Evolutionary conservation across 1,140 invertebrate species (phyloP).

Genomic region (Paracyclopina nana): DNA sequence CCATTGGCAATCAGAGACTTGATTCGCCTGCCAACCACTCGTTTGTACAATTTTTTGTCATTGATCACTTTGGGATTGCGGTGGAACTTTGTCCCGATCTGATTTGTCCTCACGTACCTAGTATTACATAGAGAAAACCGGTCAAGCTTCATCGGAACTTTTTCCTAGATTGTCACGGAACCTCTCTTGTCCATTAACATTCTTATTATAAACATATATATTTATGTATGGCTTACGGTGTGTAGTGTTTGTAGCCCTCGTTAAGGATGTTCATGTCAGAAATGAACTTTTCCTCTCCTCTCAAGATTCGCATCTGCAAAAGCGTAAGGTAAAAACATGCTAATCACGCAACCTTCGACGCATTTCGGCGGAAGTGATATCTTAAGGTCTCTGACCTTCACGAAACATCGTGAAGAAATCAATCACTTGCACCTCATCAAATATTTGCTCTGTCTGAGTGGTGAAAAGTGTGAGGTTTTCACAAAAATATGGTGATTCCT

Average conservation of each 20-base stretch:
- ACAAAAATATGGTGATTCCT: neutral
- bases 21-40: neutral
- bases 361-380: too few species aligned
- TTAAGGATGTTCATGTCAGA: constrained; percentile 9
- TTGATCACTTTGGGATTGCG: constrained; percentile 7
- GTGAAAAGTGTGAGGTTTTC: too few species aligned
- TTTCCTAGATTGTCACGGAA: too few species aligned
- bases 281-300: constrained; percentile 12
- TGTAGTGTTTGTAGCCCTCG: constrained; percentile 15
- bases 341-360: too few species aligned
- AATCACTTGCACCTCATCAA: too few species aligned
- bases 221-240: constrained; percentile 8
- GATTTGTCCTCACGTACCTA: constrained; percentile 9
- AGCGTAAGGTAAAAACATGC: neutral
- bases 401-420: too few species aligned
- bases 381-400: too few species aligned
- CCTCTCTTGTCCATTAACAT: neutral
- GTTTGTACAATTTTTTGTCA: constrained; percentile 5
- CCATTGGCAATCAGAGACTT: neutral
- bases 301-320: constrained; percentile 1
- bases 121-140: too few species aligned
- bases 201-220: neutral
- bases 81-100: constrained; percentile 4
- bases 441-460: too few species aligned
- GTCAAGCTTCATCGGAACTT: too few species aligned